A percentile compares a stretch with the other conserved stretches of the same genome.
phyloP scores from a whole-genome alignment of 2,888 invertebrate genomes.

The Desoria tigrina region DNA sequence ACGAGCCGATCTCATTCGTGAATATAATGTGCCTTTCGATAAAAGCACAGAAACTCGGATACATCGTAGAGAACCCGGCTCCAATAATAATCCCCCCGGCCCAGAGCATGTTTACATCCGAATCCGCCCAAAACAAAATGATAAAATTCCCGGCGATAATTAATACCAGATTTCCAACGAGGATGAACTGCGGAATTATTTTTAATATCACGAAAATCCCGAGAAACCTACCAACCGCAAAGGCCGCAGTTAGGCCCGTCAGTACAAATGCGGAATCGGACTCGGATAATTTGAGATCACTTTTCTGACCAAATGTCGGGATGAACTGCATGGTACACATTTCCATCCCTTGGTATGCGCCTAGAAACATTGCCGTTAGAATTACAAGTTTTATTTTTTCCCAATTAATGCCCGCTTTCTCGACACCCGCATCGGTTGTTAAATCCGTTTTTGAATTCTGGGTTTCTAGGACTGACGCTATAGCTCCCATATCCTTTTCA shows the following conservation, averaged over 20 bases:
- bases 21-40: constrained; percentile 28
- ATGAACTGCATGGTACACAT: constrained; percentile 46
- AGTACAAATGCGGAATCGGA: constrained; percentile 35
- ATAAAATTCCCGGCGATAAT: constrained; percentile 22
- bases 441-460: neutral
- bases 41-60: constrained; percentile 24
- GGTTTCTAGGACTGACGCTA: neutral
- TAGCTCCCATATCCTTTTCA: neutral
- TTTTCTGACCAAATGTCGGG: constrained; percentile 45
- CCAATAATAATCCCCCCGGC: constrained; percentile 28
- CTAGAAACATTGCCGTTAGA: constrained; percentile 13
- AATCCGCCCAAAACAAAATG: constrained; percentile 22
- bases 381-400: constrained; percentile 19
- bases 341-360: constrained; percentile 44
- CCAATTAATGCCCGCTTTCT: neutral
- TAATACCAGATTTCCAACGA: constrained; percentile 29
- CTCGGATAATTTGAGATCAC: constrained; percentile 37
- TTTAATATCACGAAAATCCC: constrained; percentile 41
- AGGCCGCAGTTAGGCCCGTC: constrained; percentile 40
- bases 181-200: constrained; percentile 26
- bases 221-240: constrained; percentile 34
- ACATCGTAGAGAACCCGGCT: constrained; percentile 30
- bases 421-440: neutral
- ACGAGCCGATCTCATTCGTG: constrained; percentile 27
- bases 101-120: constrained; percentile 20